phyloP scores from a whole-genome alignment of 2,797 vertebrate species.

The Micropoecilia bifurca region DNA sequence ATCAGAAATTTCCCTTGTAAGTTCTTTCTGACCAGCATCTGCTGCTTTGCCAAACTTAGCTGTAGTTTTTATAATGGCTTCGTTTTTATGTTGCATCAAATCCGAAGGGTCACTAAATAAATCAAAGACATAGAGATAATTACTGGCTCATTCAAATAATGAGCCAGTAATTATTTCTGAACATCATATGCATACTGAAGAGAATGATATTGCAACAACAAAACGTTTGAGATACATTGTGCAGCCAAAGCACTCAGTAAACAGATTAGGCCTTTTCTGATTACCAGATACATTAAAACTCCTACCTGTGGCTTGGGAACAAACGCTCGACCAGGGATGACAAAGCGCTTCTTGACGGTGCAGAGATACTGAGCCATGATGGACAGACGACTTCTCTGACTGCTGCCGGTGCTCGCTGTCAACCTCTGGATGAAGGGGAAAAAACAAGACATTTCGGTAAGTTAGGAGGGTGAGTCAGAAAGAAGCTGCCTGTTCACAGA shows the following conservation, averaged over 20 bases:
- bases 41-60: neutral
- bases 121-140: neutral
- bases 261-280: neutral
- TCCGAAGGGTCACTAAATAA: neutral
- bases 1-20: neutral
- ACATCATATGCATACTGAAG: too few species aligned
- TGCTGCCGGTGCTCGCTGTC: conserved; percentile 85
- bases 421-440: conserved; percentile 84
- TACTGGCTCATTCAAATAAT: too few species aligned
- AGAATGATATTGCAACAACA: neutral
- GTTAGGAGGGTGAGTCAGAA: neutral
- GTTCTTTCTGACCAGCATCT: neutral
- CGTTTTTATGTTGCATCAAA: neutral
- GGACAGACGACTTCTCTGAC: conserved; percentile 93
- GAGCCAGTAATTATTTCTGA: neutral
- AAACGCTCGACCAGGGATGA: conserved; percentile 92
- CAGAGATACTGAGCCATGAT: conserved; percentile 95
- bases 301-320: conserved; percentile 93
- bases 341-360: conserved; percentile 85
- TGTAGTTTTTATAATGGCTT: neutral
- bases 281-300: neutral
- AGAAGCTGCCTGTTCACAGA: neutral
- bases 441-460: conserved; percentile 6
- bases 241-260: neutral
- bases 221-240: neutral